phyloP scores from a whole-genome alignment of 1,140 invertebrate genomes.

The Medauroidea extradentata region DNA sequence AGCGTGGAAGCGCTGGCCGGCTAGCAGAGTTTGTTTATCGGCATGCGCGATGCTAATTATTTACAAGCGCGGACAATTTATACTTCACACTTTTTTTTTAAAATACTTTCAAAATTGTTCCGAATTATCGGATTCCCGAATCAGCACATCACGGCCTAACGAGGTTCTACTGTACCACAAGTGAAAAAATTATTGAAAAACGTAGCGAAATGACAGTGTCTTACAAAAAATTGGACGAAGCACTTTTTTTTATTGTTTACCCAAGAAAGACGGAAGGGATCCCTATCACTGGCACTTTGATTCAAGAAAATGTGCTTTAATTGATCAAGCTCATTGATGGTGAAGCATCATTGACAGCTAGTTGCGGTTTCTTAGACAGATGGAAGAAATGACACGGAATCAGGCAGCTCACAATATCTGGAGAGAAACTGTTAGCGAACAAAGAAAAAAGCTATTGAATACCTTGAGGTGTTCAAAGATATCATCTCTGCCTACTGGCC shows the following conservation, averaged over 20 bases:
- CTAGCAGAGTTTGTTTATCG: too few relatives aligned
- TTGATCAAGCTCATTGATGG: constrained; percentile 16
- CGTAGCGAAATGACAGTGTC: too few relatives aligned
- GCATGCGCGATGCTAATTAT: too few relatives aligned
- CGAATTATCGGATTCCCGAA: too few relatives aligned
- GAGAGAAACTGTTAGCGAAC: constrained; percentile 34
- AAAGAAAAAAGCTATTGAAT: constrained; percentile 10
- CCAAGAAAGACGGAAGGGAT: constrained; percentile 10
- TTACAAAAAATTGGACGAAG: constrained; percentile 15
- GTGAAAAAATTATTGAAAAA: too few relatives aligned
- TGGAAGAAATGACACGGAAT: constrained; percentile 29
- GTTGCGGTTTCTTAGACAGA: constrained; percentile 36
- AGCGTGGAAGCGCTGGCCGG: too few relatives aligned
- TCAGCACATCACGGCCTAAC: too few relatives aligned
- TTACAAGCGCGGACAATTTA: too few relatives aligned
- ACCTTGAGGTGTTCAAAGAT: background rate
- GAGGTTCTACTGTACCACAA: too few relatives aligned
- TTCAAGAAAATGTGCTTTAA: constrained; percentile 19
- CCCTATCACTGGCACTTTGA: constrained; percentile 12
- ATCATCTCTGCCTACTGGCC: constrained; percentile 3
- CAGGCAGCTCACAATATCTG: constrained; percentile 31
- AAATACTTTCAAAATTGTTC: too few relatives aligned
- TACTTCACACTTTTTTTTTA: too few relatives aligned
- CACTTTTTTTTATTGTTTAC: constrained; percentile 17
- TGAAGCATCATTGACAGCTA: constrained; percentile 29